Base-by-base conservation (phyloP, 2,888 invertebrate genomes). In the Ypsolopha scabrella region DNA sequence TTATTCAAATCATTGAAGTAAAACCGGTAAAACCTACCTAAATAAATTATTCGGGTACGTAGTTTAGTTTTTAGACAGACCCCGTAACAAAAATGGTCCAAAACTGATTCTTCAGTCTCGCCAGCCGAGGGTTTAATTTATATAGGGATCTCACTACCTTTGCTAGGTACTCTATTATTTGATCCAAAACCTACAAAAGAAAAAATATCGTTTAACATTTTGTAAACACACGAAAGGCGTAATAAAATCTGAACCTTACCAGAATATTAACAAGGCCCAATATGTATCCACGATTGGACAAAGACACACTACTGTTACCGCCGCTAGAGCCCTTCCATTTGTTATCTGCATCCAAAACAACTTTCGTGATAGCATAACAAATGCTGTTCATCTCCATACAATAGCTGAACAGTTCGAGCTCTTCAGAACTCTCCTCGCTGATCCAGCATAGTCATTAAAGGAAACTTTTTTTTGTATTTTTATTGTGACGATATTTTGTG, bases 161-260 rank as follows among this genome's bases (percentile, higher is more conserved):
- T 47, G 86, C 75, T 66, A 88, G 74, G 58, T 87, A 87, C 54
- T 81, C 82, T 68, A 87, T 80, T 60, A 89, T 81, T 72, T 87
- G 83, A 72, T 89, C 88, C 67, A 90, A 68, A 67, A 89, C 87
- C 90, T 90, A 66, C 48, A 87, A 85, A 57, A 55, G 13, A 54
- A 55, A 50, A 51, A 14, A 53, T 35, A 50, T 35, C 34, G 10
- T 49, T 9, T 24, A 50, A 34, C 48, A 9, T 14, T 37, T 35
- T 9, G 9, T 14, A 51, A 48, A 44, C 44, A 36, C 7, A 14
- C 35, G 35, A 9, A 3, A 2, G 1, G 9, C 11, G 11, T 37
- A 53, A 7, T 48, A 43, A 48, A 11, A 35, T 41, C 6, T 6
- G n/a, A 33, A 36, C 47, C 56, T 63, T 64, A 82, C 87, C 81